Evolutionary conservation across 2,888 invertebrate genomes (phyloP), one percentile per base, ranked within the genome.

Genomic region (Leptodirus hochenwartii): DNA sequence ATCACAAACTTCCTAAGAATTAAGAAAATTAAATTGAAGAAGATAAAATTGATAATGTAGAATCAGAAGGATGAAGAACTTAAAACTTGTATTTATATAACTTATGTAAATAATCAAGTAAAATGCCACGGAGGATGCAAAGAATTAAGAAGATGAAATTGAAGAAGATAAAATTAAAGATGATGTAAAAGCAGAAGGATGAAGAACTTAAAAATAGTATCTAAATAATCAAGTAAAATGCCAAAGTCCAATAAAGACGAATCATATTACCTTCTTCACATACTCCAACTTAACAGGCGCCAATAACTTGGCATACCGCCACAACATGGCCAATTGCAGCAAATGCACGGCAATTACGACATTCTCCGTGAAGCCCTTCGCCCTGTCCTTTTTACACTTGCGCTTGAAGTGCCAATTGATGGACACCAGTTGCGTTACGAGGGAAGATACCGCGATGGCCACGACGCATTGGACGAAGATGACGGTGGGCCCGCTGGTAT

Each of bases 231-330:
- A n/a, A n/a, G n/a, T n/a, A n/a, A n/a, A n/a, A n/a, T n/a, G n/a
- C n/a, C n/a, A n/a, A n/a, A n/a, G n/a, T n/a, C n/a, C n/a, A n/a
- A n/a, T n/a, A n/a, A n/a, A n/a, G n/a, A n/a, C n/a, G n/a, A n/a
- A n/a, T n/a, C n/a, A n/a, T n/a, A n/a, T n/a, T n/a, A n/a, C 85
- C 45, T 79, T 75, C 48, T 87, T 85, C 10, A 85, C 85, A 38
- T 74, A 68, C 31, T 75, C 56, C 39, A 85, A 54, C 47, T 87
- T 79, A 4, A 84, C 78, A 5, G 87, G 85, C 41, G 84, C 74
- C 37, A 88, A 69, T 6, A 88, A 61, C 36, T 81, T 69, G 32
- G 85, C 81, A 51, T 88, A 88, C 40, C 87, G 63, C 79, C 70
- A 85, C 35, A 71, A 55, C 14, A 79, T 74, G 10, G 77, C 78